Conservation (phyloP, 2,888 invertebrate genomes). For the Phymatocera aterrima region DNA sequence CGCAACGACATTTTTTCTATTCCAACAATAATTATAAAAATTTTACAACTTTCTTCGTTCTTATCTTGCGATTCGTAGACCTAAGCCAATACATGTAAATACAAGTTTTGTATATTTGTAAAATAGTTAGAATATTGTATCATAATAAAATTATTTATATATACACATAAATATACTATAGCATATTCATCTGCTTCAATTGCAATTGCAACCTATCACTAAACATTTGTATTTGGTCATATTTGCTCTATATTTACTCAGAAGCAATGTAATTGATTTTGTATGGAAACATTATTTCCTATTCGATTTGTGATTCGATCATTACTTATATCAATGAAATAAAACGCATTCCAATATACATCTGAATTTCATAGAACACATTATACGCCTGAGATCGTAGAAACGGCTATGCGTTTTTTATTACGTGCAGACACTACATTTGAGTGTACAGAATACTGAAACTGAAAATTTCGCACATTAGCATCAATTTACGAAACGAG, state of each 20-base stretch:
- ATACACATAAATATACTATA: constrained; percentile 29
- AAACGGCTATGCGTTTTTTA: neutral
- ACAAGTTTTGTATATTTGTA: constrained; percentile 70
- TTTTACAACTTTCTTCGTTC: constrained; percentile 39
- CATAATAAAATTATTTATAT: constrained; percentile 70
- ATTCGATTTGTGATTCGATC: constrained; percentile 14
- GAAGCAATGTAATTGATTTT: constrained; percentile 18
- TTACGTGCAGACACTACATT: neutral
- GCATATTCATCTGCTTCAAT: neutral
- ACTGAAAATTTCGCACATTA: neutral
- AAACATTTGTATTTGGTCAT: constrained; percentile 4
- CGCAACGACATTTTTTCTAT: constrained; percentile 35
- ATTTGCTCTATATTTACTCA: constrained; percentile 11
- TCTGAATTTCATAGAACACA: neutral
- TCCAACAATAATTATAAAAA: constrained; percentile 24
- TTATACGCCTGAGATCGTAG: neutral
- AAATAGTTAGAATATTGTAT: constrained; percentile 70
- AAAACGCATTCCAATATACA: constrained; percentile 12
- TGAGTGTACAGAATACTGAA: neutral
- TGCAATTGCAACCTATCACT: neutral
- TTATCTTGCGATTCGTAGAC: constrained; percentile 27
- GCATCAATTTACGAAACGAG: neutral
- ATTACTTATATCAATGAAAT: constrained; percentile 10
- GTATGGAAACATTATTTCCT: constrained; percentile 5
- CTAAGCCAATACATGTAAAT: constrained; percentile 63